Evolutionary conservation across 30 jellyfish, hydroid and myxozoan genomes (phyloP).

Genomic region (Cassiopea andromeda): DNA sequence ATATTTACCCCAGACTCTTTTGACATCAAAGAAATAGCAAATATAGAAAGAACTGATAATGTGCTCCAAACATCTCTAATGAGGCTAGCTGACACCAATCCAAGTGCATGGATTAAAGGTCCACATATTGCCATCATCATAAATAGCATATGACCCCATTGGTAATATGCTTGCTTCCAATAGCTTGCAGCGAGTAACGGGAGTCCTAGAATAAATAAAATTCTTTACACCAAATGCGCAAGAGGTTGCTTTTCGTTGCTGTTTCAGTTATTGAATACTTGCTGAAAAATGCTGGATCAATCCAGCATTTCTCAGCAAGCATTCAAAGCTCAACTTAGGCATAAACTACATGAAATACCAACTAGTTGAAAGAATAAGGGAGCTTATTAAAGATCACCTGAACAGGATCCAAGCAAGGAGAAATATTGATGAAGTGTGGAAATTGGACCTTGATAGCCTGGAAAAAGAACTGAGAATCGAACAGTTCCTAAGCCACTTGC

Average conservation of each 20-base stretch:
- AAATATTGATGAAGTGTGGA: slow-evolving; percentile 28
- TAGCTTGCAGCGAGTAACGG: slow-evolving; percentile 62
- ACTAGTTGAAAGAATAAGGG: too few relatives aligned
- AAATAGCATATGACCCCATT: not conserved
- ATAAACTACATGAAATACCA: too few relatives aligned
- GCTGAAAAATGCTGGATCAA: too few relatives aligned
- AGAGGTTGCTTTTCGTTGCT: too few relatives aligned
- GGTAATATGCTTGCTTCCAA: slow-evolving; percentile 27
- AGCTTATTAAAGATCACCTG: slow-evolving; percentile 17
- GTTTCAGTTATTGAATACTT: too few relatives aligned
- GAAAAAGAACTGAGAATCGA: slow-evolving; percentile 53
- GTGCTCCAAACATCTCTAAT: slow-evolving; percentile 49
- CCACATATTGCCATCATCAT: slow-evolving; percentile 26
- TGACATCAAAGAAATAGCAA: slow-evolving; percentile 16
- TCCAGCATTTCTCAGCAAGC: too few relatives aligned
- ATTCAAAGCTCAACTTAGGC: too few relatives aligned
- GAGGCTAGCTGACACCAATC: slow-evolving; percentile 2
- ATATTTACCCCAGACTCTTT: slow-evolving; percentile 8
- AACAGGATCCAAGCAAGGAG: slow-evolving; percentile 57
- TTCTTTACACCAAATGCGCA: too few relatives aligned
- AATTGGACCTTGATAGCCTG: slow-evolving; percentile 15
- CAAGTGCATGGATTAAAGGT: slow-evolving; percentile 36
- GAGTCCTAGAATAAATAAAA: slow-evolving; percentile 14
- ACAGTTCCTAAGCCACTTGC: slow-evolving; percentile 65
- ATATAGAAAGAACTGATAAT: slow-evolving; percentile 34